Base-by-base conservation (phyloP, 2,797 vertebrate species). In the Crocidura indochinensis region DNA sequence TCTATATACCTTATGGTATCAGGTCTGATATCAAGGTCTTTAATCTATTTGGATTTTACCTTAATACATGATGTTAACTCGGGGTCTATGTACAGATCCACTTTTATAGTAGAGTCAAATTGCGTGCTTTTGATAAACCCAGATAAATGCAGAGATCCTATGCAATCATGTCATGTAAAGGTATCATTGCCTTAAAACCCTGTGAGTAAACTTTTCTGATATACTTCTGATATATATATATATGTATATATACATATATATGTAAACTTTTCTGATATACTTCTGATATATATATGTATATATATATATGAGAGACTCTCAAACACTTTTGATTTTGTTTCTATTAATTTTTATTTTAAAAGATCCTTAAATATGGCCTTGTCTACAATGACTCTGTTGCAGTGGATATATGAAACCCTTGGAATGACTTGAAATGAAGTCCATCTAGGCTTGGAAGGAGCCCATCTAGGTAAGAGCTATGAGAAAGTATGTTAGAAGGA, bases 81-180 rank as follows among this genome's bases (percentile, higher is more conserved):
- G n/a, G n/a, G n/a, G n/a, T n/a, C n/a, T n/a, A 53, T 10, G 51
- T 12, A 53, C 12, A 53, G 3, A 4, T 53, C 3, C 51, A 53
- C 12, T 53, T 53, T 53, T 53, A 53, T 1, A 68, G 10, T 26
- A 12, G 0, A 53, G 8, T n/a, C 0, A 6, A 1, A 1, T 38
- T 38, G 38, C 8, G 5, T 20, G n/a, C 9, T 44, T 22, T 0
- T 51, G n/a, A 17, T 0, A n/a, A 62, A 38, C 27, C 5, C 51
- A 53, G 51, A 53, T 38, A 38, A 38, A 38, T 38, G 5, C 38
- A 38, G 38, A 38, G 38, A 38, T 38, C 5, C 38, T 38, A 38
- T 38, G 38, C 38, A 38, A 38, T 38, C 38, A 38, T 3, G 14
- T 53, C 51, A 69, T 27, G 69, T 53, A 29, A 82, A 88, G 31